Base-by-base conservation (phyloP, 2,797 vertebrate genomes). In the Sparidentex hasta region DNA sequence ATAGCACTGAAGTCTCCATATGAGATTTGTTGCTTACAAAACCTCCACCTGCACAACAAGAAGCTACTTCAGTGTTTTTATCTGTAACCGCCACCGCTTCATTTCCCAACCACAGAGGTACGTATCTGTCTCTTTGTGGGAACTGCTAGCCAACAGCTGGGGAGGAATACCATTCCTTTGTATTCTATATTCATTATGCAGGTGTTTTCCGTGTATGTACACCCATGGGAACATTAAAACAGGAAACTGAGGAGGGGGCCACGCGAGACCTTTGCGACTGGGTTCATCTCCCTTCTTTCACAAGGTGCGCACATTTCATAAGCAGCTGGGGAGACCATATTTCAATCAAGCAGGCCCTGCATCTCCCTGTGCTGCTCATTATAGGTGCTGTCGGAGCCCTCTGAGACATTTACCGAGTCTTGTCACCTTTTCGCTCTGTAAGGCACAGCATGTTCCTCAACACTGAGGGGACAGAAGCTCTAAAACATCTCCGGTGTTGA, bases 401-500 rank as follows among this genome's bases (percentile, higher is more conserved):
- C 29, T 41, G 63, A 58, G 43, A 76, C 25, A 41, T 73, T 55
- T 50, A 59, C 47, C 51, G 17, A 5, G 3, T 8, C 65, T 56
- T 29, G 14, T 51, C 57, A 41, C 33, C 52, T n/a, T 17, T 48
- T 50, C 51, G 25, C 57, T n/a, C 47, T 9, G 1, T 13, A 18
- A 61, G 25, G 43, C 23, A 57, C 71, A 46, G 38, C 51, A 17
- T 74, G 57, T 69, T 52, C 41, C 11, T 21, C 43, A 20, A 54
- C 20, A 61, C 54, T 38, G 51, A 72, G 13, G 17, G 23, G 54
- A 57, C 71, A 59, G 65, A 21, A 11, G 48, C 72, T 69, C 25
- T 21, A 27, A 86, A 74, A 76, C 50, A 21, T 68, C 63, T 18
- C 29, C 47, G 2, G 70, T 48, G 84, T 3, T 74, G 89, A 88